A percentile compares a stretch with the other conserved stretches of the same genome.
Conservation (phyloP, 2,888 invertebrate genomes). For the Nineta flava region DNA sequence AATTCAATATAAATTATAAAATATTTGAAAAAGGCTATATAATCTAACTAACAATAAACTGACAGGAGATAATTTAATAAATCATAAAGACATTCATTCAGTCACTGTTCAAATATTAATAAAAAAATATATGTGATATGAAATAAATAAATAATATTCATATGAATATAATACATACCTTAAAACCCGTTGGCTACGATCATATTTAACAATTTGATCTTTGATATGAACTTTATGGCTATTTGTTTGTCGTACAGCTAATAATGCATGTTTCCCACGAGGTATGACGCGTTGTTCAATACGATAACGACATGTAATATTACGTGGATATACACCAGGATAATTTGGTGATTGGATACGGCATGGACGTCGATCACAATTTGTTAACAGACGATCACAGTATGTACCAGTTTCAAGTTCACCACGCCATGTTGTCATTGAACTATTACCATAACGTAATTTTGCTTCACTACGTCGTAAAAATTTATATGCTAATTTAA, state of each 20-base stretch:
- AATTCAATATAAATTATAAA: too few relatives aligned
- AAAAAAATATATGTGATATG: not conserved
- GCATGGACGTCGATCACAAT: conserved; percentile 46
- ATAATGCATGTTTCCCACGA: conserved; percentile 54
- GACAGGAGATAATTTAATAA: too few relatives aligned
- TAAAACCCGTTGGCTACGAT: conserved; percentile 55
- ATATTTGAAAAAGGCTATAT: too few relatives aligned
- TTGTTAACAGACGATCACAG: conserved; percentile 65
- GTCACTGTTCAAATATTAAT: not conserved
- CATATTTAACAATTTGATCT: conserved; percentile 60
- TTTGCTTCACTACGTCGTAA: conserved; percentile 58
- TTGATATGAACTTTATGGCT: conserved; percentile 66
- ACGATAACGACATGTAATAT: conserved; percentile 44
- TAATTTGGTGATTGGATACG: conserved; percentile 80
- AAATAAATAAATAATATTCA: not conserved
- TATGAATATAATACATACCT: conserved; percentile 34
- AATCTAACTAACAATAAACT: too few relatives aligned
- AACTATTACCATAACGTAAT: conserved; percentile 60
- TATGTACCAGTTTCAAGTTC: conserved; percentile 59
- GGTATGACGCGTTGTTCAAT: conserved; percentile 32
- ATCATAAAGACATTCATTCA: too few relatives aligned
- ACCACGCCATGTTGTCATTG: conserved; percentile 57
- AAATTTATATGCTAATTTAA: conserved; percentile 73
- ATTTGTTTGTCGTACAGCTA: conserved; percentile 61
- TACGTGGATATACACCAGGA: conserved; percentile 77